Evolutionary conservation across 2,888 invertebrate species (phyloP).

Genomic region (Synanthedon andrenaeformis): DNA sequence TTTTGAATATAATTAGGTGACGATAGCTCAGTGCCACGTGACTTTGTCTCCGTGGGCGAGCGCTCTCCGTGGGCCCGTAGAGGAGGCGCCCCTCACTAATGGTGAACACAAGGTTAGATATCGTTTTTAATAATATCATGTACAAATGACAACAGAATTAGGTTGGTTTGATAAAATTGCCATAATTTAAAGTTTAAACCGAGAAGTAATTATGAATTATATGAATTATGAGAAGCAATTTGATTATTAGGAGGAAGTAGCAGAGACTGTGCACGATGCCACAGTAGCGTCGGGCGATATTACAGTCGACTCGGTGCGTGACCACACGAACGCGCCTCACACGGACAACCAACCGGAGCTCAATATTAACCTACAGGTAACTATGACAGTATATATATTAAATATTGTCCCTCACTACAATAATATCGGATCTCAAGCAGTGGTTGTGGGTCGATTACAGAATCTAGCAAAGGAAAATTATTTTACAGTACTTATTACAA

Average conservation of each 20-base stretch:
- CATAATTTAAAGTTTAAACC: no score
- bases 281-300: conserved; percentile 82
- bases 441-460: no score
- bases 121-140: background rate
- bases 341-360: conserved; percentile 73
- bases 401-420: background rate
- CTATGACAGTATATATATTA: background rate
- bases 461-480: no score
- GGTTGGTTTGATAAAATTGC: no score
- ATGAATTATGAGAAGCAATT: no score
- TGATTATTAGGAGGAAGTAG: conserved; percentile 45
- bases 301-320: conserved; percentile 93
- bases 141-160: background rate
- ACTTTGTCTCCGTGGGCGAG: conserved; percentile 73
- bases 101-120: conserved; percentile 54
- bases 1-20: no score
- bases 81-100: conserved; percentile 47
- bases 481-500: no score
- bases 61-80: conserved; percentile 31
- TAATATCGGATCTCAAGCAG: no score
- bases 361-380: conserved; percentile 62
- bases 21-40: conserved; percentile 75
- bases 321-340: conserved; percentile 73
- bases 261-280: conserved; percentile 53
- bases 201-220: no score